Evolutionary conservation across 2,113 vertebrate genomes (phyloP), one percentile per base, ranked within the genome.

Genomic region (Craseonycteris thonglongyai): DNA sequence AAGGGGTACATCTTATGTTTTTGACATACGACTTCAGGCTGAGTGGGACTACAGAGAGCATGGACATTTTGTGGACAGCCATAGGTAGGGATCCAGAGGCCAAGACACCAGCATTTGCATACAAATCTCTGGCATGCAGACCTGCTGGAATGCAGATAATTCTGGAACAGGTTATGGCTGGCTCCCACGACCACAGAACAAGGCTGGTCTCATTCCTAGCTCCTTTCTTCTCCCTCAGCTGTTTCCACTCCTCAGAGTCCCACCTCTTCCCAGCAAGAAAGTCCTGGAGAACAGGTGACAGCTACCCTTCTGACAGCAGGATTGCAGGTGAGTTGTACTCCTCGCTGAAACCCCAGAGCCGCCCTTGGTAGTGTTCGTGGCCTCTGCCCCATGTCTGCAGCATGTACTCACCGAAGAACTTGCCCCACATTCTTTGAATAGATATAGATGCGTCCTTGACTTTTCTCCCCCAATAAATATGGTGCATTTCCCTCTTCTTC

Each of bases 271-370:
- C 95, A 96, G 92, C 96, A 97, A 33, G 84, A 90, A 94, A 94
- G 65, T 93, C 80, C 94, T 63, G 80, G 92, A 88, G 80, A 90
- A 54, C 83, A 96, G 33, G 72, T 92, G 93, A 87, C 95, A 42
- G 75, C 93, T 5, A 68, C 95, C 59, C 95, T 97, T 85, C 94
- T 93, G 38, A 95, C 95, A 33, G 80, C 96, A 85, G 97, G 96
- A 16, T 90, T 97, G 61, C 96, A 97, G 96, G 97, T 97, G 66
- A 95, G 94, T 87, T 68, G 58, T 63, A 26, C 42, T 91, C 26
- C 38, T 33, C 84, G 78, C 33, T 54, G 33, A 95, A 76, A 58
- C 38, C 15, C 16, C 11, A 1, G 26, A 7, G 33, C 63, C 72
- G 47, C 72, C 21, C 47, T 56, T 45, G 28, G 7, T 35, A 75